A percentile compares a stretch with the other conserved stretches of the same genome.
These are phyloP conservation scores for Euclidia mi DNA, from an alignment of 2,888 invertebrate species.

Conservation along the genomic window DNA sequence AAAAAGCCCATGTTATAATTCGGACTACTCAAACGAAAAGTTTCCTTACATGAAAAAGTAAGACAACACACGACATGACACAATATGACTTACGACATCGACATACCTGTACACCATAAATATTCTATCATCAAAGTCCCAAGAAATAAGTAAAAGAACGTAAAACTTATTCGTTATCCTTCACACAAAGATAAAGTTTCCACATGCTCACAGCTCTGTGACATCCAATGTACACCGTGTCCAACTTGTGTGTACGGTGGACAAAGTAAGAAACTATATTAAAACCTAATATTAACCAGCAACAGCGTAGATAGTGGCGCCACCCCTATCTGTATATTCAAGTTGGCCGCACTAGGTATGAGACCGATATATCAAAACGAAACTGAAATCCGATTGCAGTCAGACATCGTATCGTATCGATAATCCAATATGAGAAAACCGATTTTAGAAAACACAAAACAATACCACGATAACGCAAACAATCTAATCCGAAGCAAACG, in stretches of 20 bases:
- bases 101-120: conserved; percentile 1
- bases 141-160: conserved; percentile 47
- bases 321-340: conserved; percentile 1
- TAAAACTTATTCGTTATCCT: conserved; percentile 33
- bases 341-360: too few species aligned
- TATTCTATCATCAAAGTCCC: conserved; percentile 22
- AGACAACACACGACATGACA: background rate
- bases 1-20: too few species aligned
- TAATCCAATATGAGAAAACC: too few species aligned
- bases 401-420: too few species aligned
- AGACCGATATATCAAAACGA: too few species aligned
- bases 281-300: background rate
- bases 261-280: conserved; percentile 1
- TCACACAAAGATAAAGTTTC: conserved; percentile 45
- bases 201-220: conserved; percentile 43
- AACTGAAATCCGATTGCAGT: too few species aligned
- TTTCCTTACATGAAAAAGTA: background rate
- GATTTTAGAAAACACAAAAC: too few species aligned
- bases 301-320: background rate
- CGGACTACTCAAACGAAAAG: too few species aligned
- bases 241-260: background rate
- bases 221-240: conserved; percentile 18
- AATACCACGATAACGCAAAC: too few species aligned
- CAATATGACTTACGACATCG: conserved; percentile 1
- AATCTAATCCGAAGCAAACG: too few species aligned